Conservation (phyloP, 2,888 invertebrate species). For the Dromius quadrimaculatus region DNA sequence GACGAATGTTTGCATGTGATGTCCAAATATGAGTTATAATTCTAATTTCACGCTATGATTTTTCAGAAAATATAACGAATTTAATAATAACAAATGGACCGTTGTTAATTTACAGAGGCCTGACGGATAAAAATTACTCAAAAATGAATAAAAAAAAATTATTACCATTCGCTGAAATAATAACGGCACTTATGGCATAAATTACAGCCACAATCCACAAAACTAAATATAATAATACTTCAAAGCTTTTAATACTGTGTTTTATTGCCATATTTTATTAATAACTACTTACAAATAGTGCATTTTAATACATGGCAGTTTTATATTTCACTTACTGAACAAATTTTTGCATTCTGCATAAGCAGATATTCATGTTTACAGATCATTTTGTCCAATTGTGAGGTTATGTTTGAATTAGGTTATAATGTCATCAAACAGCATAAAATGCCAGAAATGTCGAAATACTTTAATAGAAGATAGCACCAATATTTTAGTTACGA, state of each 20-base stretch:
- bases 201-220: slow-evolving; percentile 71
- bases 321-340: neutral
- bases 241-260: slow-evolving; percentile 57
- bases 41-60: too few relatives aligned
- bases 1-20: too few relatives aligned
- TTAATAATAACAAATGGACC: too few relatives aligned
- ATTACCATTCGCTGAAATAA: slow-evolving; percentile 69
- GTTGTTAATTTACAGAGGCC: too few relatives aligned
- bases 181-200: slow-evolving; percentile 71
- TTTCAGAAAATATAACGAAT: too few relatives aligned
- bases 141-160: slow-evolving; percentile 45
- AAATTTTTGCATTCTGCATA: neutral
- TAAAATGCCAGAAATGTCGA: slow-evolving; percentile 63
- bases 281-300: neutral
- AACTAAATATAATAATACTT: slow-evolving; percentile 68
- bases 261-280: slow-evolving; percentile 13
- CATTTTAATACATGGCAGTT: neutral
- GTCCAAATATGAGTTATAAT: too few relatives aligned
- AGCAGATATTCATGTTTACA: neutral
- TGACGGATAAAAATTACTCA: too few relatives aligned
- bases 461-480: slow-evolving; percentile 58
- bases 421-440: slow-evolving; percentile 21
- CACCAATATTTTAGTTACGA: slow-evolving; percentile 58
- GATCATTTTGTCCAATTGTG: neutral
- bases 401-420: neutral